A percentile compares a stretch with the other conserved stretches of the same genome.
phyloP scores from a whole-genome alignment of 1,140 invertebrate species.

The Gryon sp. region DNA sequence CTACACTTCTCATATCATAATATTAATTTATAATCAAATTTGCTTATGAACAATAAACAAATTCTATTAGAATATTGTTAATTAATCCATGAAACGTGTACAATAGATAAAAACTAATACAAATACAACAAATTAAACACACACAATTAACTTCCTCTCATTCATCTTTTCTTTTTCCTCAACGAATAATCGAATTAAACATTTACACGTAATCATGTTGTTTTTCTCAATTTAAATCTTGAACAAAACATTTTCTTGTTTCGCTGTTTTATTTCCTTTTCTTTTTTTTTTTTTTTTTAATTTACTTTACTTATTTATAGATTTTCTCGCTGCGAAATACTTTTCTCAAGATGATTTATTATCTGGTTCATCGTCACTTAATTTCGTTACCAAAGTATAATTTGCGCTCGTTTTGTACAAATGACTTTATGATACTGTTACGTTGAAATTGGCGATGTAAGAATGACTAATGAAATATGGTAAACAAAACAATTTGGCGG shows the following conservation, averaged over 20 bases:
- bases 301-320: neutral
- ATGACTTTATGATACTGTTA: slow-evolving; percentile 55
- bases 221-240: too few relatives aligned
- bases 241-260: too few relatives aligned
- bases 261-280: too few relatives aligned
- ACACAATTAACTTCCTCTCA: too few relatives aligned
- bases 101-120: too few relatives aligned
- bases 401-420: slow-evolving; percentile 36
- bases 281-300: too few relatives aligned
- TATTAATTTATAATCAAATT: slow-evolving; percentile 16
- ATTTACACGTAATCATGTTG: too few relatives aligned
- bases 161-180: too few relatives aligned
- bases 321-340: slow-evolving; percentile 4
- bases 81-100: too few relatives aligned
- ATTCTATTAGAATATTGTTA: too few relatives aligned
- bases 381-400: slow-evolving; percentile 34
- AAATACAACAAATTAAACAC: too few relatives aligned
- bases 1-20: neutral
- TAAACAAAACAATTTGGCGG: slow-evolving; percentile 63
- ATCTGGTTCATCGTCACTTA: slow-evolving; percentile 26
- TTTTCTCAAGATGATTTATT: slow-evolving; percentile 33
- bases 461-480: slow-evolving; percentile 65
- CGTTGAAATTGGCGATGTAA: slow-evolving; percentile 51
- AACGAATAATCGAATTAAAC: too few relatives aligned
- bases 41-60: neutral